Percentiles rank a stretch among this genome's conserved stretches.
These are phyloP conservation scores for Mythimna vitellina DNA, from an alignment of 2,888 invertebrate genomes.

Conservation along the genomic window DNA sequence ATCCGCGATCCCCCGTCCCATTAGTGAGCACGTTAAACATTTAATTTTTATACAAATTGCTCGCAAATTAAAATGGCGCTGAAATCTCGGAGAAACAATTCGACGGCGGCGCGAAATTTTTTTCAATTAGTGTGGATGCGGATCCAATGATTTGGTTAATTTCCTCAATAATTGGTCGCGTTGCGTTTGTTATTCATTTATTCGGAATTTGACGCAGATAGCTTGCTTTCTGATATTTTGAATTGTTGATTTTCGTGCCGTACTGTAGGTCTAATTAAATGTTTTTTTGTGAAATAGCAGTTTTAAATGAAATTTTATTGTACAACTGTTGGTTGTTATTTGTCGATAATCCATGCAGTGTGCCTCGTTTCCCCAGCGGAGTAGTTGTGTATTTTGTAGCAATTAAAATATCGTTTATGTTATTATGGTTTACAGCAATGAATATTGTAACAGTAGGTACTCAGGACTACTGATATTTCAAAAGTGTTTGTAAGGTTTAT, in stretches of 20 bases:
- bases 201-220: constrained; percentile 47
- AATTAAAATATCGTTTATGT: not conserved
- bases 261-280: constrained; percentile 21
- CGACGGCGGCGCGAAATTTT: constrained; percentile 57
- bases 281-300: constrained; percentile 19
- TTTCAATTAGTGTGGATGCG: constrained; percentile 62
- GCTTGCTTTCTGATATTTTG: constrained; percentile 44
- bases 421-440: not conserved
- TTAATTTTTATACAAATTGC: constrained; percentile 74
- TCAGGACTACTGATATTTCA: not conserved
- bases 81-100: constrained; percentile 64
- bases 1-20: constrained; percentile 38
- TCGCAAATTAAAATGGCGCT: constrained; percentile 68
- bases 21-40: constrained; percentile 65
- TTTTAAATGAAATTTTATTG: constrained; percentile 3
- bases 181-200: constrained; percentile 57
- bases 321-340: not conserved
- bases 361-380: not conserved
- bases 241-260: constrained; percentile 46
- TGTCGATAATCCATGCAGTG: not conserved
- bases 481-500: not conserved
- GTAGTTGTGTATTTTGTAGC: not conserved
- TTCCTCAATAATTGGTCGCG: constrained; percentile 58
- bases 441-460: not conserved
- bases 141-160: constrained; percentile 63